These are phyloP conservation scores for Smittia aterrima DNA, from an alignment of 2,888 invertebrate species.

Conservation along the genomic window DNA sequence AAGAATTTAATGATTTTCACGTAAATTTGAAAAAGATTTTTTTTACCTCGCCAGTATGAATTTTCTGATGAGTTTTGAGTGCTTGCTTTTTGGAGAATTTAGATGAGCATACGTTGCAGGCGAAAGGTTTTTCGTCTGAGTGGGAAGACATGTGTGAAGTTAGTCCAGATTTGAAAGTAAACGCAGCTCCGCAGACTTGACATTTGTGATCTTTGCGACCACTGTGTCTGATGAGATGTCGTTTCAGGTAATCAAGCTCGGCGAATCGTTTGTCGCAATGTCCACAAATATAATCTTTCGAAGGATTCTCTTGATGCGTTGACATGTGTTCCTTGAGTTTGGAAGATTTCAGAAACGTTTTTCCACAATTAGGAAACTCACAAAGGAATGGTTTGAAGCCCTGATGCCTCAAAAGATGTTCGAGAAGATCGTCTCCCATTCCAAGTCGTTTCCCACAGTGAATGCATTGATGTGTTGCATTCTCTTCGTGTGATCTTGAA, in stretches of 20 bases:
- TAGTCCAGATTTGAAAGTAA: constrained; percentile 6
- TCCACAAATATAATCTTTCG: not conserved
- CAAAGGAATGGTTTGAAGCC: constrained; percentile 19
- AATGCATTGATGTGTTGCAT: constrained; percentile 28
- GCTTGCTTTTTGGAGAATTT: constrained; percentile 21
- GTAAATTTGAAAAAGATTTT: not conserved
- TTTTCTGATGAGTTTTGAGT: not conserved
- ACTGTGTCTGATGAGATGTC: constrained; percentile 11
- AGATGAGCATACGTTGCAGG: not conserved
- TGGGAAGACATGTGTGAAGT: constrained; percentile 30
- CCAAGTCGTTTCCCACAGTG: constrained; percentile 27
- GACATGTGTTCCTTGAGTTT: constrained; percentile 18
- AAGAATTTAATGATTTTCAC: not conserved
- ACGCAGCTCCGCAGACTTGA: not conserved
- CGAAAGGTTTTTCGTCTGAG: not conserved
- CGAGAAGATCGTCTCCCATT: constrained; percentile 32
- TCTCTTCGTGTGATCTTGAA: constrained; percentile 10
- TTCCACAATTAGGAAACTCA: not conserved
- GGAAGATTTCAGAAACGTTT: constrained; percentile 22
- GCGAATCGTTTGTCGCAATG: constrained; percentile 20
- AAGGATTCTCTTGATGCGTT: not conserved
- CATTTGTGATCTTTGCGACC: constrained; percentile 10
- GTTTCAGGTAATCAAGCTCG: constrained; percentile 25
- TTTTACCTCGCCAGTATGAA: constrained; percentile 7
- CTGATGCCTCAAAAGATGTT: constrained; percentile 25